Evolutionary conservation across 2,113 vertebrate species (phyloP).

Genomic region (Bolborhynchus lineola): DNA sequence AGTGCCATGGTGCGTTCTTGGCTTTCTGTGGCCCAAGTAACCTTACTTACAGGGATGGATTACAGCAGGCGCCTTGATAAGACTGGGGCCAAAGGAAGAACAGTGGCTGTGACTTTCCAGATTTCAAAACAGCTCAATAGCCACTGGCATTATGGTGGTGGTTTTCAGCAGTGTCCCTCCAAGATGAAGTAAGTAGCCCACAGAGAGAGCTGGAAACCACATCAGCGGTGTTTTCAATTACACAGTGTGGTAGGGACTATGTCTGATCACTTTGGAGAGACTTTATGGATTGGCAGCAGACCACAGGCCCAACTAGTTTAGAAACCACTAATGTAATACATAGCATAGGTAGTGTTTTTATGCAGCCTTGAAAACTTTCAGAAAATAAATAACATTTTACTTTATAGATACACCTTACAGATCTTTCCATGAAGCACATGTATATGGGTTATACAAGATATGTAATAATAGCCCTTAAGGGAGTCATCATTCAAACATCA

Average conservation of each 20-base stretch:
- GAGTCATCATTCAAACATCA: neutral
- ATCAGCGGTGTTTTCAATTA: neutral
- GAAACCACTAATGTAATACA: neutral
- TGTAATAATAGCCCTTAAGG: neutral
- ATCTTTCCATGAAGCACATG: neutral
- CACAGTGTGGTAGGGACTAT: neutral
- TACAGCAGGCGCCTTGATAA: fast-evolving
- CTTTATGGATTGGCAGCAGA: neutral
- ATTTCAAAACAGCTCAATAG: neutral
- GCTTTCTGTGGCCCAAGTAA: fast-evolving
- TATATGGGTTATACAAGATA: neutral
- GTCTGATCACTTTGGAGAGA: neutral
- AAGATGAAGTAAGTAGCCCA: neutral
- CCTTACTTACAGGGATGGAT: neutral
- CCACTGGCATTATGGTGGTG: fast-evolving
- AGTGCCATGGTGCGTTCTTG: neutral
- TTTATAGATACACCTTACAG: neutral
- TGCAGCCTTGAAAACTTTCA: neutral
- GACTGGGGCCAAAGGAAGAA: neutral
- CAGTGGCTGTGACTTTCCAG: neutral
- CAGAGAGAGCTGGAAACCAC: neutral
- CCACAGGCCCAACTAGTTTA: neutral
- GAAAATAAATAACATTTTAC: neutral
- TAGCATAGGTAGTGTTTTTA: neutral
- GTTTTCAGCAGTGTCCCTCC: neutral